phyloP scores from a whole-genome alignment of 37 sponge, comb jelly and placozoan species.

The Chondrilla cf. caribensis region DNA sequence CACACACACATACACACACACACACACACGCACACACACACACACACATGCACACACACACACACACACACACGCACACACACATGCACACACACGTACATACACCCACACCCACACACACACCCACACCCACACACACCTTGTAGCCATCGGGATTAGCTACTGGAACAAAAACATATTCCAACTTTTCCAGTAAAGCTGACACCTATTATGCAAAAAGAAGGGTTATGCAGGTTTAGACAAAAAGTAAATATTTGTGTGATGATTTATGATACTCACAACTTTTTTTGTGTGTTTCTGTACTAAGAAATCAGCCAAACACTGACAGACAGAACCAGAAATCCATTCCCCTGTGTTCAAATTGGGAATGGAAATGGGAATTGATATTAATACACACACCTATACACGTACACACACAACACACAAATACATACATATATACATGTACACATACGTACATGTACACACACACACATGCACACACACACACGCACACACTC shows the following conservation, averaged over 20 bases:
- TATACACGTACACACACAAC: not conserved
- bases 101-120: no score
- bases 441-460: not conserved
- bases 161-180: constrained; percentile 71
- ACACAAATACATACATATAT: not conserved
- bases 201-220: constrained; percentile 43
- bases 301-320: constrained; percentile 29
- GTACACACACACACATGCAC: not conserved
- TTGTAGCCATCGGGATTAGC: constrained; percentile 83
- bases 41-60: no score
- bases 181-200: constrained; percentile 31
- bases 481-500: constrained; percentile 24
- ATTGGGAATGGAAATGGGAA: not conserved
- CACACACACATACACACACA: no score
- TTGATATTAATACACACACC: not conserved
- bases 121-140: constrained; percentile 28
- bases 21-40: no score
- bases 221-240: no score
- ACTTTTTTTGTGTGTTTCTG: not conserved
- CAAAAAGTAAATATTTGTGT: no score
- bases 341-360: constrained; percentile 65
- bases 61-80: no score
- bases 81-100: no score
- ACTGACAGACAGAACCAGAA: constrained; percentile 61
- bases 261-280: not conserved